Conservation (phyloP, 2,113 vertebrate genomes). For the Thalassarche chlororhynchos region DNA sequence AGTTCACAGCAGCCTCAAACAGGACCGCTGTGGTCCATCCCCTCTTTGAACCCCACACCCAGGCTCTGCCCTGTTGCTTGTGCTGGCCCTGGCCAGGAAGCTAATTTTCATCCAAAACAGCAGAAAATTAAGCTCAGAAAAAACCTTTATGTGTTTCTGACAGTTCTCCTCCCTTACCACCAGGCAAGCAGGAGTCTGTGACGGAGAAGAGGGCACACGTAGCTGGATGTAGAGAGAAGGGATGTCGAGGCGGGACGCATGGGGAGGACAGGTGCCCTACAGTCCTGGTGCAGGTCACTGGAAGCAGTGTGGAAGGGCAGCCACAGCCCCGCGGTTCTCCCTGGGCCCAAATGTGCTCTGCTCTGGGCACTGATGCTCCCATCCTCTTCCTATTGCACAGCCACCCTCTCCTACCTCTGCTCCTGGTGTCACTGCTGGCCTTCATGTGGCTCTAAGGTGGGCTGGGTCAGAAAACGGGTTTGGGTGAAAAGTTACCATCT, state of each 20-base stretch:
- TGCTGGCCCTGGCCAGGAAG: not conserved
- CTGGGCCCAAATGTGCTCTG: not conserved
- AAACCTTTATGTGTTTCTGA: not conserved
- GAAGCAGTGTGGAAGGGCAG: not conserved
- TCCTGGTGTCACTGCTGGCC: not conserved
- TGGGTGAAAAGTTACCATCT: not conserved
- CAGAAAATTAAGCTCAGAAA: not conserved
- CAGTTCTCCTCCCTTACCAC: not conserved
- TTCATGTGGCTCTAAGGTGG: not conserved
- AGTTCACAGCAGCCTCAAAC: not conserved
- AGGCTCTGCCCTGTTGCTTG: not conserved
- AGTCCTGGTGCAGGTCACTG: not conserved
- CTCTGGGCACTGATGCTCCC: not conserved
- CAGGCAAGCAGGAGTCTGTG: not conserved
- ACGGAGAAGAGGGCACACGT: rapidly evolving
- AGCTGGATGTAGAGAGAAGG: not conserved
- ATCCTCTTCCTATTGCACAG: not conserved
- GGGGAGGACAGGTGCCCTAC: not conserved
- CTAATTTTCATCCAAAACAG: not conserved
- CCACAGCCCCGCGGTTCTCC: not conserved
- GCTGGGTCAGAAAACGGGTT: not conserved
- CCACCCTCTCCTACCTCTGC: not conserved
- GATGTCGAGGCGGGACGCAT: rapidly evolving
- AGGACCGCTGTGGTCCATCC: not conserved
- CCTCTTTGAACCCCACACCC: not conserved